Evolutionary conservation across 2,797 vertebrate species (phyloP), one percentile per base, ranked within the genome.

Genomic region (Thamnophis elegans): DNA sequence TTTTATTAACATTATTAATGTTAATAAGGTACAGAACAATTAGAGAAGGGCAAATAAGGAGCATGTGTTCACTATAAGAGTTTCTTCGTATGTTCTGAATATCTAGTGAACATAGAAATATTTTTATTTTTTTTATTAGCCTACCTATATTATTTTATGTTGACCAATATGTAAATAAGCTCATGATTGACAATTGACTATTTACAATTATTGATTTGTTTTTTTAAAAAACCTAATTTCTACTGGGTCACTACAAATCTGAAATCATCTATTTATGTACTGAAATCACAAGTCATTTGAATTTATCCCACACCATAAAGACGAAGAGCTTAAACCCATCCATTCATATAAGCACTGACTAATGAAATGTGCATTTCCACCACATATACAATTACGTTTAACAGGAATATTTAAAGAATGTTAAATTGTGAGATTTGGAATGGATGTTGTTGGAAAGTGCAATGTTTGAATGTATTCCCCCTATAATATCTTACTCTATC

Each of bases 401-500:
- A 78, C 8, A 32, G 58, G 10, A 47, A 25, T 56, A 2, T 36
- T 85, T 56, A 51, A 22, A 18, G 10, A 5, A 62, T 16, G 5
- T 36, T 3, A 28, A 14, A 25, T 32, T 87, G 56, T 86, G 32
- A 42, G 28, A 26, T 65, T 86, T 12, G 26, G n/a, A 42, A 13
- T 8, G 47, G 10, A 26, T 2, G 14, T 26, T 47, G 13, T 32
- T 86, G 53, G 14, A 89, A 94, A 85, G 90, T 92, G 6, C 9
- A 0, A 90, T 82, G 8, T 73, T 54, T 86, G 26, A 89, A 18
- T 62, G 55, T 42, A 88, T 12, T 28, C 78, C 56, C n/a, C 18
- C 18, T 90, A 60, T n/a, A 73, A 93, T 91, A 94, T 90, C 93
- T 82, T 91, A 53, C 62, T 93, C 11, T 93, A 16, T 91, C 89